These are phyloP conservation scores for Oophaga sylvatica DNA, from an alignment of 2,797 vertebrate species.

Conservation along the genomic window DNA sequence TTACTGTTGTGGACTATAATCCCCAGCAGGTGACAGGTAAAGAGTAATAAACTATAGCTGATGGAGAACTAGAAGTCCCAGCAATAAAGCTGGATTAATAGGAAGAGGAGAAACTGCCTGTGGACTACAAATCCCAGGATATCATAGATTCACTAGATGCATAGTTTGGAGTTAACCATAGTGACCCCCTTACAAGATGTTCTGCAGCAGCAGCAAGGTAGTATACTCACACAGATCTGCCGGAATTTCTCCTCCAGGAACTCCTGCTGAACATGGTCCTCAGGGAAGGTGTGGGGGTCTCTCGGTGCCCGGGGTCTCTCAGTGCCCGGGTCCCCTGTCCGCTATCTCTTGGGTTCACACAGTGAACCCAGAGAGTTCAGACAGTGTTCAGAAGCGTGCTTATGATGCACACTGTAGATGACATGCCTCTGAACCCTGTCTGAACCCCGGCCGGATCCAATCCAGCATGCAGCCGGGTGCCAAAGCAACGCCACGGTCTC, in stretches of 20 bases:
- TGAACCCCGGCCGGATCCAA: too few species aligned
- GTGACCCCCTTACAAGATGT: background rate
- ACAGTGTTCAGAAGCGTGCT: too few species aligned
- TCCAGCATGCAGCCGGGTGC: too few species aligned
- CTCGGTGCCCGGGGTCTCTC: background rate
- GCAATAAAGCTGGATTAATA: background rate
- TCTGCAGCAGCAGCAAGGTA: background rate
- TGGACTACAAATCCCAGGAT: too few species aligned
- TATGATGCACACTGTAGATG: too few species aligned
- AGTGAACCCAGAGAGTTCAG: too few species aligned
- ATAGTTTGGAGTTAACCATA: background rate
- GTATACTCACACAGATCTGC: conserved; percentile 83
- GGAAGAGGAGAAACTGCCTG: background rate
- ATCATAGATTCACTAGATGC: background rate
- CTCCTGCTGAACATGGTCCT: conserved; percentile 84
- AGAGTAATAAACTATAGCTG: background rate
- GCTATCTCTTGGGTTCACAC: too few species aligned
- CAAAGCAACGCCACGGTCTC: too few species aligned
- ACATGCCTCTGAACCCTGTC: too few species aligned
- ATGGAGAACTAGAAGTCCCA: background rate
- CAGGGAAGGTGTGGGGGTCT: conserved; percentile 22
- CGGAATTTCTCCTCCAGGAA: conserved; percentile 81
- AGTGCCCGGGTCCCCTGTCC: too few species aligned
- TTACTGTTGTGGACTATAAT: background rate
- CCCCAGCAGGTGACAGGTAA: background rate